Evolutionary conservation across 1,140 invertebrate species (phyloP), one percentile per base, ranked within the genome.

Genomic region (Eupristina koningsbergeri): DNA sequence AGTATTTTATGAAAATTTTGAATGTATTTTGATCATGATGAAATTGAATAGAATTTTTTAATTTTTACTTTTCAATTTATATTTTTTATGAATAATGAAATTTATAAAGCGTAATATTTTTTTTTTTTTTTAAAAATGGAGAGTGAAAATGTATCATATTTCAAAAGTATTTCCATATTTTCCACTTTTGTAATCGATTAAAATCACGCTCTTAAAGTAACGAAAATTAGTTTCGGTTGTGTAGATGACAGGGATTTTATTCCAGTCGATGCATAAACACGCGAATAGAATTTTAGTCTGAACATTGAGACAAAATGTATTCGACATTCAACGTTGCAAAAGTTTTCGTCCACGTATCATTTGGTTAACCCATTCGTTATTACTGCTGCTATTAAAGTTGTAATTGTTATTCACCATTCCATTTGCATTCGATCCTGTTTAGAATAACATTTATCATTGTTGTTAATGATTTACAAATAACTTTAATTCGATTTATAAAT

Each of bases 321-420:
- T 39, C 78, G 63, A 50, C 63, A 39, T 80, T 80, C 39, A 69
- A 80, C 69, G 63, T 69, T 34, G 76, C 77, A 69, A 45, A 50
- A 79, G n/a, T 79, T 67, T 79, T 67, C 61, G 63, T 47, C 11
- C 3, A 36, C 53, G 26, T 29, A 31, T n/a, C 26, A 67, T 7
- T 67, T 67, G 13, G 47, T 50, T 50, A 9, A 17, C 47, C 29
- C 26, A 67, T 69, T 78, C 22, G 29, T 78, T 64, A 64, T 64
- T 64, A 39, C 34, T 69, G 26, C 6, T 19, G 31, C 3, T 3
- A 36, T 67, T 67, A 36, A 69, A 36, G 29, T n/a, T 13, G 13
- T 74, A 36, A 58, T 58, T n/a, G 15, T 67, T 50, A 69, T 80
- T 86, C 84, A 85, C 80, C 26, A 22, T 3, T 8, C 47, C 19